Conservation (phyloP, 2,797 vertebrate genomes). For the Gephyroberyx darwinii region DNA sequence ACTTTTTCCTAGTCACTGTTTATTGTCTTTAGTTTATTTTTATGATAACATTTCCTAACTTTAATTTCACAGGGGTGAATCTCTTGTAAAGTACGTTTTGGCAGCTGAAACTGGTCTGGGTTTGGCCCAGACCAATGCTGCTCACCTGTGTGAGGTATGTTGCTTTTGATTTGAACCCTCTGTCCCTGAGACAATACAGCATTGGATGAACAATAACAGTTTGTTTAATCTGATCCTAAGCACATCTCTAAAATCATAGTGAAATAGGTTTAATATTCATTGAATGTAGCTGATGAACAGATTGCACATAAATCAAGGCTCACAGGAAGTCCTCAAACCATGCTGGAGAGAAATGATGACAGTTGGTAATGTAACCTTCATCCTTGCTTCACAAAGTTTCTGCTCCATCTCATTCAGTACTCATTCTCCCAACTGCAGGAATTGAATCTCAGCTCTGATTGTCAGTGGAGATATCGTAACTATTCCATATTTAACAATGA, state of each 20-base stretch:
- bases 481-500: slow-evolving; percentile 88
- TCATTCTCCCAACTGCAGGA: slow-evolving; percentile 76
- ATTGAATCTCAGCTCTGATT: slow-evolving; percentile 79
- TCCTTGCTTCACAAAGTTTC: slow-evolving; percentile 25
- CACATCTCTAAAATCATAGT: slow-evolving; percentile 19
- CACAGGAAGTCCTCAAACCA: slow-evolving; percentile 15
- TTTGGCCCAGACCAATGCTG: slow-evolving; percentile 91
- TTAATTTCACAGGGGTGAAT: slow-evolving; percentile 81
- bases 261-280: slow-evolving; percentile 13
- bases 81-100: slow-evolving; percentile 87
- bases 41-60: slow-evolving; percentile 9
- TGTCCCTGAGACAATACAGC: not conserved
- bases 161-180: not conserved
- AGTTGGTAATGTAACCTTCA: slow-evolving; percentile 48
- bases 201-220: not conserved
- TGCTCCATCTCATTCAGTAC: slow-evolving; percentile 30
- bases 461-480: slow-evolving; percentile 92
- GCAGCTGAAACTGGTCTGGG: slow-evolving; percentile 92
- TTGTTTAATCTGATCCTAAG: slow-evolving; percentile 27
- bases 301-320: slow-evolving; percentile 38
- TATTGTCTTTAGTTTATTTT: not conserved
- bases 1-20: not conserved
- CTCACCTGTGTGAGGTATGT: slow-evolving; percentile 89
- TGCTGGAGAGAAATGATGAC: slow-evolving; percentile 47
- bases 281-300: slow-evolving; percentile 34